phyloP scores from a whole-genome alignment of 2,113 vertebrate species.

The Lophotis ruficrista region DNA sequence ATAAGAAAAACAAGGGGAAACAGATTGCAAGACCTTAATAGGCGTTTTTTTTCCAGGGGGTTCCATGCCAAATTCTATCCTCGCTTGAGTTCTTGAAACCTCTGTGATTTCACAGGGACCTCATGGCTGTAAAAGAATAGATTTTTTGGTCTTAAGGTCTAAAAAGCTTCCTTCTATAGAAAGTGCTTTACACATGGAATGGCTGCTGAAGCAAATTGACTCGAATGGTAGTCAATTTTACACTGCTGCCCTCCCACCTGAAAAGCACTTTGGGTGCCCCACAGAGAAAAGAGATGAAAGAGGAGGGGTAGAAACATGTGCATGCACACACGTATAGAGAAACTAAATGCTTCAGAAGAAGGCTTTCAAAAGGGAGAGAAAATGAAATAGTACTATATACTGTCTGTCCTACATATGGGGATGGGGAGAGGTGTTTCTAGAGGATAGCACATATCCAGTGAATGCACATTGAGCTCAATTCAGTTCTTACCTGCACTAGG shows the following conservation, averaged over 20 bases:
- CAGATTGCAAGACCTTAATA: constrained; percentile 31
- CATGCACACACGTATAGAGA: not conserved
- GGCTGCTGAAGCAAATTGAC: constrained; percentile 61
- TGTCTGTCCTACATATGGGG: constrained; percentile 37
- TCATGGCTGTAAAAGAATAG: not conserved
- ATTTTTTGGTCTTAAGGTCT: constrained; percentile 34
- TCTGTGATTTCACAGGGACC: constrained; percentile 39
- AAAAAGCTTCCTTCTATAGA: constrained; percentile 31
- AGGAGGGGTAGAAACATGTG: not conserved
- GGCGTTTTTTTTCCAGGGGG: not conserved
- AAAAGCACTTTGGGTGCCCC: constrained; percentile 51
- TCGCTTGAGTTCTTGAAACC: constrained; percentile 3
- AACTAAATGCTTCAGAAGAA: not conserved
- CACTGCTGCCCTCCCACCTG: constrained; percentile 49
- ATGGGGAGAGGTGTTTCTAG: not conserved
- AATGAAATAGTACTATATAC: not conserved
- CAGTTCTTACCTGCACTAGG: constrained; percentile 13
- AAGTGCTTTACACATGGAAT: constrained; percentile 66
- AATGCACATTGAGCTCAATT: not conserved
- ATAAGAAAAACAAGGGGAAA: constrained; percentile 29
- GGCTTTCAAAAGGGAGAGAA: not conserved
- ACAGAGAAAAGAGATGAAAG: constrained; percentile 51
- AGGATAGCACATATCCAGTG: not conserved
- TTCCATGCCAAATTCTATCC: constrained; percentile 16
- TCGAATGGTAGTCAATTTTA: constrained; percentile 56